Conservation (phyloP, 2,797 vertebrate genomes). For the Girardinus metallicus region DNA sequence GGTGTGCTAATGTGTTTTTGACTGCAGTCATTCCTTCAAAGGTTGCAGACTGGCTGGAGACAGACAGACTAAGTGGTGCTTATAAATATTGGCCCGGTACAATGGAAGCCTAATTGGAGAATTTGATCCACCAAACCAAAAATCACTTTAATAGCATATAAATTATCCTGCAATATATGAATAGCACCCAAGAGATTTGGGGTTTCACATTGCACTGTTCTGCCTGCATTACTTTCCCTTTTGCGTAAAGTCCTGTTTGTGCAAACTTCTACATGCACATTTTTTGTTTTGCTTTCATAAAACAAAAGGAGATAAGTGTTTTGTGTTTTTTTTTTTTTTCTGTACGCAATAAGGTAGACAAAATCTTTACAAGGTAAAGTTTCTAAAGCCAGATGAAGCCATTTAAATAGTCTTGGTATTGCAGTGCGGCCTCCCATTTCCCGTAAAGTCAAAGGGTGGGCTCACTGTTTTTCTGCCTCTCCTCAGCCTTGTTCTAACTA, state of each 20-base stretch:
- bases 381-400: conserved; percentile 51
- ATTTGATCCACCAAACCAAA: conserved; percentile 63
- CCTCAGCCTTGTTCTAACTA: conserved; percentile 58
- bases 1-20: conserved; percentile 57
- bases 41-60: conserved; percentile 66
- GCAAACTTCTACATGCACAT: conserved; percentile 7
- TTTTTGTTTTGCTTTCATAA: conserved; percentile 13
- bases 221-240: not conserved
- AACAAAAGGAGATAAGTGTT: conserved; percentile 17
- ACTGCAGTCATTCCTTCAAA: conserved; percentile 32
- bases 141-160: conserved; percentile 60
- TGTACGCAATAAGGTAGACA: not conserved
- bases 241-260: conserved; percentile 7
- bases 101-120: conserved; percentile 56
- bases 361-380: conserved; percentile 54
- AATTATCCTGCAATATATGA: conserved; percentile 54
- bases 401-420: conserved; percentile 63
- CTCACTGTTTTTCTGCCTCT: conserved; percentile 56
- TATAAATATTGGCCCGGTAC: conserved; percentile 53
- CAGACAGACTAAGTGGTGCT: conserved; percentile 50
- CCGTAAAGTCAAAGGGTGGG: conserved; percentile 76
- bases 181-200: conserved; percentile 51
- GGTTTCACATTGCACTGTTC: conserved; percentile 24
- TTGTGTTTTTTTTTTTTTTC: too few species aligned
- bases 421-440: conserved; percentile 70